phyloP scores from a whole-genome alignment of 2,888 invertebrate genomes.

The Globia sparganii region DNA sequence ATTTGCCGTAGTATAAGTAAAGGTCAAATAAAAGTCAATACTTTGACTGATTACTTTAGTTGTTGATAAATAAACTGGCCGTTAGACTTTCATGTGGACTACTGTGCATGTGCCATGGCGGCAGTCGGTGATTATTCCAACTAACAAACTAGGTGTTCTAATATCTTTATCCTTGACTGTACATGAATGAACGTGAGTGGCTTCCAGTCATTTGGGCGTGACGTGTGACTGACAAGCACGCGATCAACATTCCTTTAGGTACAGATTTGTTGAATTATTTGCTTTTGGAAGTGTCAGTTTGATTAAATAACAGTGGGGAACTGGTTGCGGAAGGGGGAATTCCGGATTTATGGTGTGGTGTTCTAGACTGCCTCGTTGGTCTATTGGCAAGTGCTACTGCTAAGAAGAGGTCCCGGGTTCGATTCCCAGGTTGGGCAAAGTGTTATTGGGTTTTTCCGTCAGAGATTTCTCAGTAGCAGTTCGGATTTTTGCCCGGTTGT shows the following conservation, averaged over 20 bases:
- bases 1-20: too few species aligned
- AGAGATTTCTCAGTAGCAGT: too few species aligned
- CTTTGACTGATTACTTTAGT: too few species aligned
- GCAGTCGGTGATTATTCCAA: neutral
- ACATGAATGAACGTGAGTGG: conserved; percentile 45
- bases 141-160: neutral
- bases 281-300: conserved; percentile 2
- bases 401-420: too few species aligned
- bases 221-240: conserved; percentile 39
- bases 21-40: too few species aligned
- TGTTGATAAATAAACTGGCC: too few species aligned
- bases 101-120: too few species aligned
- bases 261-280: conserved; percentile 22
- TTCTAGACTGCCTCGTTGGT: neutral
- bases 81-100: too few species aligned
- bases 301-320: neutral
- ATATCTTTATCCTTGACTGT: neutral
- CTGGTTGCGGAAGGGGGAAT: neutral
- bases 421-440: too few species aligned
- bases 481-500: too few species aligned
- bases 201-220: conserved; percentile 23
- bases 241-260: conserved; percentile 19
- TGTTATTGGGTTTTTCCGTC: too few species aligned
- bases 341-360: neutral
- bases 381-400: neutral